phyloP scores from a whole-genome alignment of 2,113 vertebrate genomes.

The Sebastes fasciatus region DNA sequence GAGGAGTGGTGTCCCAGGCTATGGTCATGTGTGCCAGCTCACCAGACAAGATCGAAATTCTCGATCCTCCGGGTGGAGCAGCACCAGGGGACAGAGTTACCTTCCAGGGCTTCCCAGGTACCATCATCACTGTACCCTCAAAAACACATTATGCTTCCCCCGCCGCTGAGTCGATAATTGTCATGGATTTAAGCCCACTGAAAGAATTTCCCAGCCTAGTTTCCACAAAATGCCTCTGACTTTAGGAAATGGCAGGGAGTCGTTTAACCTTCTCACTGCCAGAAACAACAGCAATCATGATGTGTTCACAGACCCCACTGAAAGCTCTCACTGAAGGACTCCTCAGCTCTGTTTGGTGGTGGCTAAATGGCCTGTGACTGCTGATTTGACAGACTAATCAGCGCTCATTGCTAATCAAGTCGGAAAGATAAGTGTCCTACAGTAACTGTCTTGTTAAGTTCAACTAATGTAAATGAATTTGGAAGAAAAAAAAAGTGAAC shows the following conservation, averaged over 20 bases:
- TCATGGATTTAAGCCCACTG: background rate
- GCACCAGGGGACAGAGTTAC: slow-evolving; percentile 92
- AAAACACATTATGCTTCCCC: background rate
- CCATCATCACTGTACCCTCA: background rate
- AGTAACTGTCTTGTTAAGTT: slow-evolving; percentile 12
- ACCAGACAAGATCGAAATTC: slow-evolving; percentile 93
- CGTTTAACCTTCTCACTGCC: slow-evolving; percentile 20
- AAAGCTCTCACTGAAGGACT: slow-evolving; percentile 31
- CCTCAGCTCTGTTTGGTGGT: slow-evolving; percentile 45
- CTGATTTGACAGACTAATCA: slow-evolving; percentile 56
- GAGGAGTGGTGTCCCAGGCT: slow-evolving; percentile 94
- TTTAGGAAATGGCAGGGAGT: slow-evolving; percentile 41
- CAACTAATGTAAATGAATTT: slow-evolving; percentile 1
- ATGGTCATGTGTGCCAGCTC: slow-evolving; percentile 98
- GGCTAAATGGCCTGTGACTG: slow-evolving; percentile 68
- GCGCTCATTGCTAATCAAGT: slow-evolving; percentile 7
- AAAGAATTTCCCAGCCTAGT: slow-evolving; percentile 6
- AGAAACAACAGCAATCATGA: slow-evolving; percentile 49
- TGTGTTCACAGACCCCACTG: slow-evolving; percentile 25
- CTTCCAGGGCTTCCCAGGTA: slow-evolving; percentile 92
- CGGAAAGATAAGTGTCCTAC: slow-evolving; percentile 16
- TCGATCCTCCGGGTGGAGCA: slow-evolving; percentile 90
- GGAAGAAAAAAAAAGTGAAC: background rate
- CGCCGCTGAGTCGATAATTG: background rate
- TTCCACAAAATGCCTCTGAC: slow-evolving; percentile 37